These are phyloP conservation scores for Agriotes lineatus DNA, from an alignment of 2,888 invertebrate species.

Conservation along the genomic window DNA sequence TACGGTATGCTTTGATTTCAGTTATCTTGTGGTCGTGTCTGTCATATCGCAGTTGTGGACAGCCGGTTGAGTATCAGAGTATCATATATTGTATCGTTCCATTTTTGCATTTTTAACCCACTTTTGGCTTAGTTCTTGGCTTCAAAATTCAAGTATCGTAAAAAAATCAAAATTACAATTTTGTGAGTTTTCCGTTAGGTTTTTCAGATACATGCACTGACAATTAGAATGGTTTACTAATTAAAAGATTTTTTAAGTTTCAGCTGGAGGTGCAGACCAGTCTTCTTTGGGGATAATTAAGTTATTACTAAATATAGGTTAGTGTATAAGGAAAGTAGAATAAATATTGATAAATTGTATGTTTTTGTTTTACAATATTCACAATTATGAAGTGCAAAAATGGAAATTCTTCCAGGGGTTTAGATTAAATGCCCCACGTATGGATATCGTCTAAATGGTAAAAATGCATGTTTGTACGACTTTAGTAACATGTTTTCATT, in stretches of 20 bases:
- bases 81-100: conserved; percentile 60
- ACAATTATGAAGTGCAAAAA: no score
- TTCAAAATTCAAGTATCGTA: background rate
- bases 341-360: conserved; percentile 20
- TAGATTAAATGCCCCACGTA: no score
- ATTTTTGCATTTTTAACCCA: conserved; percentile 30
- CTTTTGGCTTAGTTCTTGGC: background rate
- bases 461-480: no score
- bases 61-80: conserved; percentile 54
- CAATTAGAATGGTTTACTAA: conserved; percentile 20
- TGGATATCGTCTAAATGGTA: no score
- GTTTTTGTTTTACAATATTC: no score
- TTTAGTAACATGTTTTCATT: no score
- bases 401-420: no score
- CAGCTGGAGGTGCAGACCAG: conserved; percentile 16
- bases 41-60: conserved; percentile 37
- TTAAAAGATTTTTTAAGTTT: conserved; percentile 40
- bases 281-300: background rate
- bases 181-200: background rate
- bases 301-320: background rate
- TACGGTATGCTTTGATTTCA: conserved; percentile 54
- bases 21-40: conserved; percentile 46
- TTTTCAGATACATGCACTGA: conserved; percentile 5
- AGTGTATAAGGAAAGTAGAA: conserved; percentile 35
- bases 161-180: background rate